phyloP scores from a whole-genome alignment of 2,888 invertebrate genomes.

The Agelastica alni region DNA sequence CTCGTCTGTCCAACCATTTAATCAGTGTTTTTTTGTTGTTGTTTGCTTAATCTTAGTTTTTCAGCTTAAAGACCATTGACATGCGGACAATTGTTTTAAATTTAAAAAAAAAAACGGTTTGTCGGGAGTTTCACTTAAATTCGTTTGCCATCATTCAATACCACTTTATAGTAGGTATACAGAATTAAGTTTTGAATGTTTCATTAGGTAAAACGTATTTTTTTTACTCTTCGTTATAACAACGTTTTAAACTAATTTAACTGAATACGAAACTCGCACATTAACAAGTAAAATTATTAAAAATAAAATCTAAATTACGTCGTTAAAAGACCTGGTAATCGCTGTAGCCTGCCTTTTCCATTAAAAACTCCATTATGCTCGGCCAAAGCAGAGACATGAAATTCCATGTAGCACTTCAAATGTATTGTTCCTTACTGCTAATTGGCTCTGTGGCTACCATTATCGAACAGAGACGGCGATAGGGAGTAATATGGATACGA shows the following conservation, averaged over 20 bases:
- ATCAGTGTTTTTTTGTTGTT: no score
- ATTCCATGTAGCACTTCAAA: slow-evolving; percentile 32
- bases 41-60: no score
- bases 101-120: no score
- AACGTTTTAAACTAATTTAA: neutral
- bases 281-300: neutral
- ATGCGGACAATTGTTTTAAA: no score
- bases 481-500: slow-evolving; percentile 14
- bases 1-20: no score
- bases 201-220: no score
- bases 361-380: slow-evolving; percentile 28
- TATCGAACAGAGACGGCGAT: slow-evolving; percentile 35
- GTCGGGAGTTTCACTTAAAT: no score
- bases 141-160: no score
- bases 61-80: no score
- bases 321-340: neutral
- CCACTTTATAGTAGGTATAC: no score
- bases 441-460: slow-evolving; percentile 32
- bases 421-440: slow-evolving; percentile 34
- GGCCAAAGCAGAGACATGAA: slow-evolving; percentile 23
- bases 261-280: neutral
- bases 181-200: no score
- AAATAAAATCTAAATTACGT: neutral
- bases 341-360: slow-evolving; percentile 13
- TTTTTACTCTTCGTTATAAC: no score